Evolutionary conservation across 1,140 invertebrate genomes (phyloP), one percentile per base, ranked within the genome.

Genomic region (Drosophila parvula): DNA sequence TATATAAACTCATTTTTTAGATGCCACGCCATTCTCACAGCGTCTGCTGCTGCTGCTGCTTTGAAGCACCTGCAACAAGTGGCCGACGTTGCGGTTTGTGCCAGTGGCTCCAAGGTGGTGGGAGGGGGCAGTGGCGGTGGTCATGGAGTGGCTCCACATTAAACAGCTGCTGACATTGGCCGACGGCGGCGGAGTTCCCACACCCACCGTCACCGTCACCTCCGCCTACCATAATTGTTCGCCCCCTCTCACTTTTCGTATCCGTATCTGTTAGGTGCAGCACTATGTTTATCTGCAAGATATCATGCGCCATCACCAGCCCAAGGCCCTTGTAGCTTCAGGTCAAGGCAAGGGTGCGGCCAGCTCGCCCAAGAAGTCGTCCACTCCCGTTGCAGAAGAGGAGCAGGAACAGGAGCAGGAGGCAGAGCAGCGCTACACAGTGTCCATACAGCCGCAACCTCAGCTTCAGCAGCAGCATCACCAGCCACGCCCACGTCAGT

Each of bases 231-330:
- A 55, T 76, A 73, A 86, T 88, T 88, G 63, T 50, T 56, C 50
- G 64, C 50, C 79, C 62, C 27, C 53, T 68, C 59, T 62, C 40
- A 63, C 55, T 60, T 61, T 65, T 67, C 10, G 36, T 38, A 59
- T 62, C 60, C 34, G 47, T 69, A 55, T 69, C 62, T 67, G 63
- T 12, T 71, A 91, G 90, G 61, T 91, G 48, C 90, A 91, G 58
- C 90, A 91, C 47, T 91, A 79, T 59, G 88, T 91, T 30, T 91
- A 91, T 75, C 79, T 91, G 55, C 90, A 91, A 88, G 90, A 91
- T 41, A 79, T 91, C 27, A 88, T 79, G 57, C 81, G 90, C 22
- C 82, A 89, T 70, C 75, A 79, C 40, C 90, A 91, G 47, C 75
- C 86, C 60, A 90, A 90, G 69, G 75, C 79, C 28, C 48, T 74